Base-by-base conservation (phyloP, 2,888 invertebrate genomes). In the Flabesymbios commensalis region DNA sequence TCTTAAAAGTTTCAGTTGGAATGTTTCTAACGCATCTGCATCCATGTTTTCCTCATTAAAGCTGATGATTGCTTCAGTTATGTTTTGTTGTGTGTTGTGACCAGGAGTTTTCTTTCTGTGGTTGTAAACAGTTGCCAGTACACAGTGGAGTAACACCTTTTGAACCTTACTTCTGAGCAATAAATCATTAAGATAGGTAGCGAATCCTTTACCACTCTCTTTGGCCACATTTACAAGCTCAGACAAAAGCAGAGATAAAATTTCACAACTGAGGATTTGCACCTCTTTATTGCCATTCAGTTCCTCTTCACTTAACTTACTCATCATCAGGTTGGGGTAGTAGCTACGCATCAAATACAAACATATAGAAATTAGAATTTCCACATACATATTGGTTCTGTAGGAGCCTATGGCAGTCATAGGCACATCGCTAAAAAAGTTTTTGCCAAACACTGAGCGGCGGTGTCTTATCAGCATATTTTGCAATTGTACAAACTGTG, bases 311-410 rank as follows among this genome's bases (percentile, higher is more conserved):
- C 87, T 87, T 0, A 90, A 85, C 69, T 87, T 85, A 74, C 87
- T 85, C 74, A 88, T 88, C 65, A 89, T 89, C 42, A 90, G 83
- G 79, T 89, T 88, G 14, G 90, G 88, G 80, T 90, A 91, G 78
- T 89, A 92, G 59, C 91, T 91, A 49, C 93, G 86, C 0, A 92
- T 87, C 78, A 89, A 93, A 81, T 92, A 91, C 59, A 93, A 84
- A 75, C 91, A 90, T 43, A 91, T 85, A 1, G 89, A 83, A 52
- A 86, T 82, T 33, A 93, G 83, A 14, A 91, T 88, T 81, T 93
- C 93, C 57, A 93, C 83, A 73, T 91, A 90, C 88, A 91, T 92
- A 76, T 88, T 89, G 36, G 90, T 90, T 19, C 90, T 85, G 76
- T 89, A 90, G 59, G 87, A 87, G 48, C 89, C 88, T 41, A 88